Base-by-base conservation (phyloP, 2,888 invertebrate species). In the Epirrhoe alternata region DNA sequence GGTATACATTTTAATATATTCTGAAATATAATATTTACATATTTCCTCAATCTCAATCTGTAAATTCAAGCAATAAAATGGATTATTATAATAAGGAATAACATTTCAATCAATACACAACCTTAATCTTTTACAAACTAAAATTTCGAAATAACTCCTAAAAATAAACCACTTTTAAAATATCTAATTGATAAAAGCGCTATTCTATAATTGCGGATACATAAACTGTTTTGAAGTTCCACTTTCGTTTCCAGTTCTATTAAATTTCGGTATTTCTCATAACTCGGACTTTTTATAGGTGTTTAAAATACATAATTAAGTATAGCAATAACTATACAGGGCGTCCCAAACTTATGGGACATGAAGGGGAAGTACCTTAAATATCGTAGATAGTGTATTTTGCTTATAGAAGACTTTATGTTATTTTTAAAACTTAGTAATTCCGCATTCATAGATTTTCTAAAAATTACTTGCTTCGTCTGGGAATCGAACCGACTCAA, bases 201-300 rank as follows among this genome's bases (percentile, higher is more conserved):
- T 12, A 59, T 49, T 60, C 16, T 52, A 5, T 61, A 61, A 61
- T 61, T 61, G 54, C 47, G 54, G 47, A 61, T 61, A 35, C 54
- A 54, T 47, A 54, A 52, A 51, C 30, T 38, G 31, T 10, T n/a
- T 61, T 31, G 6, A 17, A 49, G 30, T 35, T 24, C 6, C 16
- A 47, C 61, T 54, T 61, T 54, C 54, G 8, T 54, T 61, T 61
- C 35, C 42, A 38, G 47, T 47, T 16, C 5, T 3, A 24, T 47
- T 7, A 47, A 14, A 47, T 14, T 47, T 16, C 12, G 12, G 12
- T 42, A 12, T 35, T 8, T 35, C 35, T 35, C 35, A 8, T 35
- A 0, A 35, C 24, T 24, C 24, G 3, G 10, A 8, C 8, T 35
- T 8, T 35, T 35, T 10, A 8, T 10, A 35, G 0, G 10, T 35